Evolutionary conservation across 2,113 vertebrate species (phyloP), one percentile per base, ranked within the genome.

Genomic region (Cavia aperea): DNA sequence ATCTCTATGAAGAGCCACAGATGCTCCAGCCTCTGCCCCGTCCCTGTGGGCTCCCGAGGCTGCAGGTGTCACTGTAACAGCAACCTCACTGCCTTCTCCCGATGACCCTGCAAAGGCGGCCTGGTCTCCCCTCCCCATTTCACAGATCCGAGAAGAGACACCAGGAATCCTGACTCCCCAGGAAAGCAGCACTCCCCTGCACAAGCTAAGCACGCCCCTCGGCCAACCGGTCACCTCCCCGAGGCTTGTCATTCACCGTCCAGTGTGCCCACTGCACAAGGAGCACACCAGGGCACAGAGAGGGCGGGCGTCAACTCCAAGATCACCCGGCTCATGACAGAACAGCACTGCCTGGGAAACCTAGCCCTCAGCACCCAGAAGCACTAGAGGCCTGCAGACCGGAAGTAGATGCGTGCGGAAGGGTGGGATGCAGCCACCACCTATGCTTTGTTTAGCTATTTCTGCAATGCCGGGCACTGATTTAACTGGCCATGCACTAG

Each of bases 131-230:
- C 39, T 43, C 33, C 29, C 16, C 39, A 1, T 31, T 36, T 63
- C 2, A 33, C 13, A 62, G 33, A 86, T 43, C 16, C 62, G 81
- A 31, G 56, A 56, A 39, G 26, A 0, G 85, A 83, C 31, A 73
- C 60, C 7, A 4, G 78, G 46, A 19, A 14, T 2, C 60, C 31
- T 0, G 88, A 4, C 2, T 13, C 11, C 9, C 31, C 9, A 63
- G 0, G 10, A 7, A 51, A 23, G 49, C 24, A 46, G 15, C 33
- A 15, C 8, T 11, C 0, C 4, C 19, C 5, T 0, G 60, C 81
- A 36, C 0, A 0, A 49, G 62, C 54, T 33, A 0, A 18, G 12
- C 51, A 1, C 24, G 0, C 12, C 1, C 26, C 65, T 0, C 7
- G 8, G 13, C 31, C 1, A 29, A 14, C 0, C 31, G 0, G n/a